Percentiles rank a stretch among this genome's conserved stretches.
Conservation (phyloP, 2,797 vertebrate species). For the Chloroceryle inda region DNA sequence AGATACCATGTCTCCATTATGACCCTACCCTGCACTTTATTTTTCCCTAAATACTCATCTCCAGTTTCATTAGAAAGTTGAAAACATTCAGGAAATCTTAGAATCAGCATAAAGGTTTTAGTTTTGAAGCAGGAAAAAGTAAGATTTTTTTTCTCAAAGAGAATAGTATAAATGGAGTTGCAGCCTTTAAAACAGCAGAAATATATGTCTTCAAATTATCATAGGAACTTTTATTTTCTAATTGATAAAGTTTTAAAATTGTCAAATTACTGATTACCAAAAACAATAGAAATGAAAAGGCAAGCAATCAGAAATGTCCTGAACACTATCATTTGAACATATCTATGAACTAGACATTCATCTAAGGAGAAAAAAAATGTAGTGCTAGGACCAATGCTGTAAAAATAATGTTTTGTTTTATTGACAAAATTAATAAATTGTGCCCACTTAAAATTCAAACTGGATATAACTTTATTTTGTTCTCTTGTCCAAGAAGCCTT, state of each 20-base stretch:
- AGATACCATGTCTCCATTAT: not conserved
- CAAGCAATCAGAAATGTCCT: not conserved
- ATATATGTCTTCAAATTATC: not conserved
- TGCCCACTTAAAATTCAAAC: not conserved
- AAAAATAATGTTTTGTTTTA: not conserved
- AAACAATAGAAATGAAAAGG: not conserved
- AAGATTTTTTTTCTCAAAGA: not conserved
- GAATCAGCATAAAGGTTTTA: not conserved
- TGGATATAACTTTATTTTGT: not conserved
- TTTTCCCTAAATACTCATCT: not conserved
- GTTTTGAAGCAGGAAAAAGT: not conserved
- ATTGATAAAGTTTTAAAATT: not conserved
- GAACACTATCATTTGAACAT: not conserved
- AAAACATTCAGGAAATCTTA: not conserved
- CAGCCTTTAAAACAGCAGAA: not conserved
- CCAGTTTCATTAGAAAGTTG: not conserved
- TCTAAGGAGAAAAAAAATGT: not conserved
- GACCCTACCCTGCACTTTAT: not conserved
- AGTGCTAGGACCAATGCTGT: not conserved
- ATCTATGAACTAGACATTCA: not conserved
- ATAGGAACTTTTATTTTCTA: not conserved
- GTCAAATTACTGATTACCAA: not conserved
- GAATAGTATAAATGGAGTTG: not conserved
- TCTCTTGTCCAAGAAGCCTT: not conserved
- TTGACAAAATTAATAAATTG: not conserved